Conservation (phyloP, 2,888 invertebrate species). For the Tenthredo notha region DNA sequence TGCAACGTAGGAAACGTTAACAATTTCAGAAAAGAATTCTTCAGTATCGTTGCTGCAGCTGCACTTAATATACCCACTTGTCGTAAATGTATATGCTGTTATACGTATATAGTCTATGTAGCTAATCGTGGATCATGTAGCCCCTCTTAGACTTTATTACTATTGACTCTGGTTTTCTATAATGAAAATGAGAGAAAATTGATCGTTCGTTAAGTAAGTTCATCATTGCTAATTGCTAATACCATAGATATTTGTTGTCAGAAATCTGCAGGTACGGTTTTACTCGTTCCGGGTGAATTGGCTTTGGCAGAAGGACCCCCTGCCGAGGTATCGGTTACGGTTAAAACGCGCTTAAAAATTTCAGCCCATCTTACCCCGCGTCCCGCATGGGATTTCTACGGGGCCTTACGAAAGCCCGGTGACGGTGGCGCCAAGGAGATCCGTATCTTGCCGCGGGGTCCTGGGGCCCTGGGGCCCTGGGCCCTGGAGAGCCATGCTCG, state of each 20-base stretch:
- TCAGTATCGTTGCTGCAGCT: not conserved
- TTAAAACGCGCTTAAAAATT: constrained; percentile 76
- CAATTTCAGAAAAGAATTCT: not conserved
- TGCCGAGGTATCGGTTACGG: constrained; percentile 77
- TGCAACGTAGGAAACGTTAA: not conserved
- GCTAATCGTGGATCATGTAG: not conserved
- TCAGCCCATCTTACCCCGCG: constrained; percentile 58
- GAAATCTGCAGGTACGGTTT: not conserved
- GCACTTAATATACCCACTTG: not conserved
- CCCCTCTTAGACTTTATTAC: not conserved
- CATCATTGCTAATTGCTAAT: constrained; percentile 10
- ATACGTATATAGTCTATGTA: not conserved
- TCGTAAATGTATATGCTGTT: constrained; percentile 1
- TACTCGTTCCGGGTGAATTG: constrained; percentile 34
- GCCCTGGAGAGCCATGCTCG: constrained; percentile 68
- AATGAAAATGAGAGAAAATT: not conserved
- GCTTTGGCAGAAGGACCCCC: constrained; percentile 64
- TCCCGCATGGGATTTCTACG: constrained; percentile 62
- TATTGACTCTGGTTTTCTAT: not conserved
- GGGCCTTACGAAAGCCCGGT: constrained; percentile 74
- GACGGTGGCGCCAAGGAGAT: constrained; percentile 78
- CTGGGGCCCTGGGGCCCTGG: constrained; percentile 62
- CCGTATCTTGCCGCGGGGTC: constrained; percentile 75
- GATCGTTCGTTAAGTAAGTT: not conserved
- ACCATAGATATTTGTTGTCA: not conserved